A percentile compares a stretch with the other conserved stretches of the same genome.
These are phyloP conservation scores for Progne subis DNA, from an alignment of 2,113 vertebrate genomes.

Conservation along the genomic window DNA sequence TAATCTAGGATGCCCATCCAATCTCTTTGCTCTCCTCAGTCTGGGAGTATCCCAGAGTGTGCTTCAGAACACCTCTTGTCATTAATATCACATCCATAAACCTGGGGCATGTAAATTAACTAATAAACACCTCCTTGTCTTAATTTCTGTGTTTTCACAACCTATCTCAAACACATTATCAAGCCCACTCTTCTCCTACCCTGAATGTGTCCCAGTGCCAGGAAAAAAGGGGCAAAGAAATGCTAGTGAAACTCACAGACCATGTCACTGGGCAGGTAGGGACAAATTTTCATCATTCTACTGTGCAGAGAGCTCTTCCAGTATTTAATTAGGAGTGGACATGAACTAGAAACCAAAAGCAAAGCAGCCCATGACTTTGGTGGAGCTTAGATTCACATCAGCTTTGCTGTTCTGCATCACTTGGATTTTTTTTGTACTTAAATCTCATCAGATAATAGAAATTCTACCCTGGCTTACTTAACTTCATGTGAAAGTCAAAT, in stretches of 20 bases:
- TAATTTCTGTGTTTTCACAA: not conserved
- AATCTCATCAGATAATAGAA: not conserved
- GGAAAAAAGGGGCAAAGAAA: not conserved
- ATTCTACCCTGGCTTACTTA: not conserved
- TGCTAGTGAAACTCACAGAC: not conserved
- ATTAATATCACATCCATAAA: not conserved
- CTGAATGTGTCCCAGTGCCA: not conserved
- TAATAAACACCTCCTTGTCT: not conserved
- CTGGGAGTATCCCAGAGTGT: not conserved
- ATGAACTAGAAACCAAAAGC: not conserved
- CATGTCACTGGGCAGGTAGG: not conserved
- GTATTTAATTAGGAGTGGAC: not conserved
- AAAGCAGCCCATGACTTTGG: not conserved
- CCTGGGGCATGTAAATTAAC: not conserved
- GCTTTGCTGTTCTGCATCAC: not conserved
- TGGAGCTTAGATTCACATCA: not conserved
- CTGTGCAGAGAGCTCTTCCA: not conserved
- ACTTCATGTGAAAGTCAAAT: conserved; percentile 2
- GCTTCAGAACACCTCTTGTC: not conserved
- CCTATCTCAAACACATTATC: not conserved
- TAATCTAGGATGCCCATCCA: not conserved
- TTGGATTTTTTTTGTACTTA: not conserved
- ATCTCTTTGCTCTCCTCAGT: not conserved
- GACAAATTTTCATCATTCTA: not conserved
- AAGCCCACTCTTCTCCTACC: not conserved